A percentile compares a stretch with the other conserved stretches of the same genome.
These are phyloP conservation scores for Cyanoderma ruficeps DNA, from an alignment of 2,113 vertebrate species.

Conservation along the genomic window DNA sequence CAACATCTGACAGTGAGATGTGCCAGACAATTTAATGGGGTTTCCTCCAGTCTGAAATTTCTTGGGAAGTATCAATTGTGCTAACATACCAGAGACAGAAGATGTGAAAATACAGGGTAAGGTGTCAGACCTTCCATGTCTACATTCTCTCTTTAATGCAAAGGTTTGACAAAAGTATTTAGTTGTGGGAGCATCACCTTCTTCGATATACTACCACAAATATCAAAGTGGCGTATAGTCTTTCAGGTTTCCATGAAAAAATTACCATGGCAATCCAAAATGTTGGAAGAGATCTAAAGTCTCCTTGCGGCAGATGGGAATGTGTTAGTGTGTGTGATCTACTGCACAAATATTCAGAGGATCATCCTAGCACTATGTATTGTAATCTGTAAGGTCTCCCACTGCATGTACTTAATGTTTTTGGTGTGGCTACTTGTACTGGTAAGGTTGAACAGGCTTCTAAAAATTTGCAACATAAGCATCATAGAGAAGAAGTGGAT, in stretches of 20 bases:
- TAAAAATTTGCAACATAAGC: neutral
- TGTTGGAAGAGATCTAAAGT: neutral
- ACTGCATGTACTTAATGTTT: neutral
- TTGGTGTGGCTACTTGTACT: neutral
- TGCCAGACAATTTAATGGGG: neutral
- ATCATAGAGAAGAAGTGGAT: neutral
- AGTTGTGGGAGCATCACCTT: neutral
- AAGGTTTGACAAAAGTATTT: neutral
- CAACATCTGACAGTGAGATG: neutral
- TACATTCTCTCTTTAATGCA: neutral
- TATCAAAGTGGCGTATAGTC: neutral
- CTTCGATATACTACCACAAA: accelerated
- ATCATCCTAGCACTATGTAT: neutral
- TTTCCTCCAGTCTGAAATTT: neutral
- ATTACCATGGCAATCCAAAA: neutral
- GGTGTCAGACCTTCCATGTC: neutral
- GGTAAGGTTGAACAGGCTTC: neutral
- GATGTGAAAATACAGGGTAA: neutral
- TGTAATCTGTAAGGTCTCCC: neutral
- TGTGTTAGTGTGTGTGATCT: neutral
- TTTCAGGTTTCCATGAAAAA: neutral
- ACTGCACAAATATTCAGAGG: neutral
- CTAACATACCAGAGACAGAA: neutral
- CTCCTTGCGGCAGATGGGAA: neutral
- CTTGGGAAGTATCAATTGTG: neutral